Base-by-base conservation (phyloP, 2,113 vertebrate genomes). In the Tragelaphus scriptus region DNA sequence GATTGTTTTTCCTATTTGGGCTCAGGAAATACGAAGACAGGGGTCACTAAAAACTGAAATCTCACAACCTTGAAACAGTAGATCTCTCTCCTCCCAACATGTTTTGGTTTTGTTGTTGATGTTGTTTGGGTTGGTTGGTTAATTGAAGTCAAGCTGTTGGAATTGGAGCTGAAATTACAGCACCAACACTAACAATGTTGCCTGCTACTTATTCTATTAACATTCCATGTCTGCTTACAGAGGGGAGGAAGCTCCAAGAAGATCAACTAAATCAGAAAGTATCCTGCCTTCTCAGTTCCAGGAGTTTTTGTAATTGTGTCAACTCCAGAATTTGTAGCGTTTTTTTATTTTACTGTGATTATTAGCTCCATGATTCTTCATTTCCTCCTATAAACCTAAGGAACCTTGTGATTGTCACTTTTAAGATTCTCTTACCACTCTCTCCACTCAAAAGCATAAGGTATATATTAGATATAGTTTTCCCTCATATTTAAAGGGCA, bases 111-210 rank as follows among this genome's bases (percentile, higher is more conserved):
- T 56, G 25, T 55, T 65, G 53, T 59, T 36, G n/a, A 14, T 91
- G 49, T 28, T 49, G 40, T 51, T 82, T n/a, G 17, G 17, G 55
- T 53, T 91, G 86, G 47, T 36, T 91, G 56, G 44, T 68, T 95
- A 82, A 68, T 2, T 80, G 51, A 91, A 97, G 94, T 91, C 93
- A 95, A 91, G 84, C 79, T 88, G 71, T 82, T 51, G 49, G 77
- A 77, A 80, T 17, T 32, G n/a, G 79, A 86, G 55, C 93, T 58
- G 58, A 95, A 88, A 94, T 77, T 75, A 90, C 93, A 95, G 81
- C n/a, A 26, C n/a, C 85, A 49, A 19, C 3, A 75, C 80, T 96
- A 96, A 94, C 96, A 95, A 92, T 93, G 95, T 28, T 79, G 63
- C 56, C n/a, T 7, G 71, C 58, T 13, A 63, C 79, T 91, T 85